Percentiles rank a stretch among this genome's conserved stretches.
These are phyloP conservation scores for Pteropus rufus DNA, from an alignment of 2,797 vertebrate genomes.

Conservation along the genomic window DNA sequence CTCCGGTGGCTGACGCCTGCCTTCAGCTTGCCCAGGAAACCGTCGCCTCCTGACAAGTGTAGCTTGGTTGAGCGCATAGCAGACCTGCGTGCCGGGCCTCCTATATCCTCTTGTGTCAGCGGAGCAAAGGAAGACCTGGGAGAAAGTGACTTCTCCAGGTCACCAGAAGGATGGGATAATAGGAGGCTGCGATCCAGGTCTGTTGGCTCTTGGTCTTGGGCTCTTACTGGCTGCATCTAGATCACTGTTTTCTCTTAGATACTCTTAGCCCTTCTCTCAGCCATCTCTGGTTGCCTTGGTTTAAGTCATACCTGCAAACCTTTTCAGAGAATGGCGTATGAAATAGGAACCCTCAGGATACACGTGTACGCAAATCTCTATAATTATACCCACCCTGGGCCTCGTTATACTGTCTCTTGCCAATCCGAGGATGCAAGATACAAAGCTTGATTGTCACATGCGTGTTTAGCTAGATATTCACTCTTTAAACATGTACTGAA, in stretches of 20 bases:
- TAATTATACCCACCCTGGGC: background rate
- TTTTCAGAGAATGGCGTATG: background rate
- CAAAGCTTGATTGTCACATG: background rate
- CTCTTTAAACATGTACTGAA: background rate
- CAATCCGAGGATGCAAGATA: background rate
- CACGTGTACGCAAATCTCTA: background rate
- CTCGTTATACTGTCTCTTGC: background rate
- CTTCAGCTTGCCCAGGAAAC: background rate
- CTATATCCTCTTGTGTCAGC: background rate
- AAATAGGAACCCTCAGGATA: background rate
- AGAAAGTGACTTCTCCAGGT: background rate
- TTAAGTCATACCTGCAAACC: background rate
- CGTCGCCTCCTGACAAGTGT: fast-evolving
- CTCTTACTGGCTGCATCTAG: background rate
- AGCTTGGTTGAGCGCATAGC: fast-evolving
- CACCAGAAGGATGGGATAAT: background rate
- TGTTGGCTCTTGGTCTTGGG: background rate
- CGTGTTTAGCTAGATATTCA: background rate
- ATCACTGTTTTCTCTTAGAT: background rate
- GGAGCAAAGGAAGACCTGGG: background rate
- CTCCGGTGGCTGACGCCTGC: background rate
- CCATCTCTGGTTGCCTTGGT: background rate
- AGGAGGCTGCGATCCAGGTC: background rate
- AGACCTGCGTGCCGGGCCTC: no score
- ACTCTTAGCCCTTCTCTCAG: background rate